Evolutionary conservation across 2,113 vertebrate species (phyloP).

Genomic region (Capricornis sumatraensis): DNA sequence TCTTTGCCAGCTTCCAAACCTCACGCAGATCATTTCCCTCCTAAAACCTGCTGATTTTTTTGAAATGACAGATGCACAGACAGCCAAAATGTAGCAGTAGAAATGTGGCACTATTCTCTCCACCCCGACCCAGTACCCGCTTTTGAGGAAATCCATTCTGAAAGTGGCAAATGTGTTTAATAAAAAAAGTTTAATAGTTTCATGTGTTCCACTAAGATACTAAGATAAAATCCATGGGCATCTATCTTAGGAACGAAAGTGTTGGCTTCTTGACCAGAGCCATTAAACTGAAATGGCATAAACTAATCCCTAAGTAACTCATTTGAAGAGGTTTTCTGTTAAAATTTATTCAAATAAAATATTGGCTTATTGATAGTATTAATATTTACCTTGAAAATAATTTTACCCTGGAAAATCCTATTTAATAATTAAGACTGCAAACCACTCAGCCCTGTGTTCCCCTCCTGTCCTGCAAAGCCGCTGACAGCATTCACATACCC

Average conservation of each 20-base stretch:
- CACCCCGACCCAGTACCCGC: background rate
- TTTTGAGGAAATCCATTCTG: constrained; percentile 23
- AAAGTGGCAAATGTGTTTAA: constrained; percentile 20
- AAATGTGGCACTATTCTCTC: background rate
- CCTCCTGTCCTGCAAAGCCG: background rate
- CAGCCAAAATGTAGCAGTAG: background rate
- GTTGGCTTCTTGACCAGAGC: background rate
- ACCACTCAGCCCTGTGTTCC: too few relatives aligned
- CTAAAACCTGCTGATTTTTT: background rate
- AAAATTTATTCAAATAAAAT: background rate
- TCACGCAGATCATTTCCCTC: background rate
- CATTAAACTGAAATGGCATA: background rate
- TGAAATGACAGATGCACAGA: constrained; percentile 5
- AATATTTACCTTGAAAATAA: background rate
- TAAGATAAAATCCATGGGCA: background rate
- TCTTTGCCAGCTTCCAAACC: background rate
- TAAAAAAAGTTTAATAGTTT: background rate
- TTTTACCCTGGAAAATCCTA: background rate
- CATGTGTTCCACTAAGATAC: background rate
- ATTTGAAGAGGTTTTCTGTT: background rate
- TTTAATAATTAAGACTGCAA: background rate
- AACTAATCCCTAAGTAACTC: background rate
- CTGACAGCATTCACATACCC: background rate
- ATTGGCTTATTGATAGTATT: background rate
- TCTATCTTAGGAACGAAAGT: background rate